phyloP scores from a whole-genome alignment of 2,113 vertebrate genomes.

The Bubo blakistoni region DNA sequence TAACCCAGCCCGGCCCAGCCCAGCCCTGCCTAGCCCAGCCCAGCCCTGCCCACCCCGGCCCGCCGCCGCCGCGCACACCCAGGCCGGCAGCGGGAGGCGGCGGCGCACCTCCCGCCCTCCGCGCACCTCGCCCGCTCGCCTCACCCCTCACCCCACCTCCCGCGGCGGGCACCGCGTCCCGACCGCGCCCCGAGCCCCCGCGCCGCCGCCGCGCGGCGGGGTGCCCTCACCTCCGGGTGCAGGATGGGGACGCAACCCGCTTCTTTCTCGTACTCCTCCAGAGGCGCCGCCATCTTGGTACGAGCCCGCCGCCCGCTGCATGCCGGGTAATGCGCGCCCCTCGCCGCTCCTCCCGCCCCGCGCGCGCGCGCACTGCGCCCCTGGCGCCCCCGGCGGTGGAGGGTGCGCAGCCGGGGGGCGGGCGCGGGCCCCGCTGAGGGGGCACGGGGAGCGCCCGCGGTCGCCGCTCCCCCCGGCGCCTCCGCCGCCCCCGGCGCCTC shows the following conservation, averaged over 20 bases:
- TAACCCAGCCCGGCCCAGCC: not conserved
- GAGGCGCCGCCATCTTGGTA: slow-evolving; percentile 95
- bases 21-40: too few species aligned
- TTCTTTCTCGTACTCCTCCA: slow-evolving; percentile 93
- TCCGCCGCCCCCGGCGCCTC: too few species aligned
- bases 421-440: too few species aligned
- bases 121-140: not conserved
- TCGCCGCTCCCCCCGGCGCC: too few species aligned
- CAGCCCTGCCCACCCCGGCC: too few species aligned
- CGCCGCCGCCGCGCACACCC: not conserved
- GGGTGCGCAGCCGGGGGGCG: too few species aligned
- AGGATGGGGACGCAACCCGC: slow-evolving; percentile 93
- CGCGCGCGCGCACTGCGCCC: not conserved
- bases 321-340: slow-evolving; percentile 79
- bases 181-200: not conserved
- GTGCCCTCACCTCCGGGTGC: slow-evolving; percentile 87
- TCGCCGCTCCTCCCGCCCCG: not conserved
- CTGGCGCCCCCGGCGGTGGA: not conserved
- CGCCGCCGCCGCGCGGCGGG: not conserved
- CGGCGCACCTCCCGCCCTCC: not conserved
- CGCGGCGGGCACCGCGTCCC: not conserved
- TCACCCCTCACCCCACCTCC: too few species aligned
- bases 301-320: slow-evolving; percentile 85
- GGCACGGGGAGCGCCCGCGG: too few species aligned
- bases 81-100: not conserved